Conservation (phyloP, 1,140 invertebrate species). For the Zaprionus ghesquierei region DNA sequence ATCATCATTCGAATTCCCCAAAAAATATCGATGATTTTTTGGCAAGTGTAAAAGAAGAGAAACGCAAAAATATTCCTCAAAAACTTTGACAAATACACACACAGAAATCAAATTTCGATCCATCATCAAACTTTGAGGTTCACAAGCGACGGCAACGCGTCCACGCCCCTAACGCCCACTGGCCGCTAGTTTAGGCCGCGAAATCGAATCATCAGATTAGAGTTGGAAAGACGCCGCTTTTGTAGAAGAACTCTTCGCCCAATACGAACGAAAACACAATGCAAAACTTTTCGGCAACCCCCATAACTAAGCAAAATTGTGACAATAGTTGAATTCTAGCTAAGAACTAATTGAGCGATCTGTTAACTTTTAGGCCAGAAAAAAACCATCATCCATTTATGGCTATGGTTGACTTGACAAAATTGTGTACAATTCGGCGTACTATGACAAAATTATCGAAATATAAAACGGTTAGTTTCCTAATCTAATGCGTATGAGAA, state of each 20-base stretch:
- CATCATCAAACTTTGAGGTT: constrained; percentile 14
- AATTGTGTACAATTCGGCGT: constrained; percentile 65
- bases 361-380: constrained; percentile 58
- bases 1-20: background rate
- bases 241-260: constrained; percentile 7
- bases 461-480: constrained; percentile 80
- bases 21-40: constrained; percentile 2
- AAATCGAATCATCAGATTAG: constrained; percentile 49
- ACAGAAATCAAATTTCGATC: constrained; percentile 16
- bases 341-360: constrained; percentile 68
- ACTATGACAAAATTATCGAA: constrained; percentile 71
- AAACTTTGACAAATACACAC: constrained; percentile 10
- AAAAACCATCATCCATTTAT: constrained; percentile 26
- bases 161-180: constrained; percentile 60
- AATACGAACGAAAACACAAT: constrained; percentile 31
- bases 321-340: constrained; percentile 82
- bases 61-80: constrained; percentile 62
- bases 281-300: constrained; percentile 71
- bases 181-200: constrained; percentile 21
- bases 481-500: constrained; percentile 58
- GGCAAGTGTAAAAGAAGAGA: constrained; percentile 3
- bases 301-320: constrained; percentile 63
- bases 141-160: background rate
- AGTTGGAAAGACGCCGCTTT: constrained; percentile 59
- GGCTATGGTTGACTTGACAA: constrained; percentile 21